Evolutionary conservation across 64 coral and sea anemone genomes (phyloP), one percentile per base, ranked within the genome.

Genomic region (Montipora cactus): DNA sequence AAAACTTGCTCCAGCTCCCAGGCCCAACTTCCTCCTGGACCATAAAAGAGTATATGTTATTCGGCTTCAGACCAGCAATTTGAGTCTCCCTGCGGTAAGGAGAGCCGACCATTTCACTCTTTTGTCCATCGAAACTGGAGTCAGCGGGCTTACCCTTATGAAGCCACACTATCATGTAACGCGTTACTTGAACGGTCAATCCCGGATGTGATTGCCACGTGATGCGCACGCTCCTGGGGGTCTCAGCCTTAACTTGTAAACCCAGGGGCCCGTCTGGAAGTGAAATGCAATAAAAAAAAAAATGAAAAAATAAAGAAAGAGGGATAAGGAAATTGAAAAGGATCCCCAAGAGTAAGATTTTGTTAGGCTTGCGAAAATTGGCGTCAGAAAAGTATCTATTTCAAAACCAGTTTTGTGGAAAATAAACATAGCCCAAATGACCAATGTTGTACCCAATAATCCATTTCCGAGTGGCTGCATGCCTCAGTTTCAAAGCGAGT

Each of bases 91-190:
- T 92, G 20, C 48, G 78, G 76, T 93, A 93, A 6, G 61, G 52
- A 49, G 52, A 67, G 57, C 79, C 87, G 8, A 88, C 89, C 49
- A 77, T 92, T 7, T 92, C 89, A 19, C 95, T 89, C 78, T 95
- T 98, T 49, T 95, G 96, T 8, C 88, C 83, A 68, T 95, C 89
- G 9, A 78, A 57, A 44, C 72, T 86, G 79, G 78, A 71, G 49
- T 73, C 79, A 75, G 77, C 59, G 44, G 67, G 67, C 9, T 95
- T 61, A 83, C 96, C 74, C 37, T 90, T 81, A 47, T 81, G 71
- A n/a, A 87, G 87, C 96, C 96, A 98, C 7, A 92, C 91, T 20
- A 98, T 73, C 89, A 92, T 98, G 46, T 95, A 98, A 79, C 96
- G 87, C 13, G 83, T 95, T 15, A 92, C 85, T 13, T 8, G 16